These are phyloP conservation scores for Pentamera pediparva DNA, from an alignment of 53 echinoderm and acorn worm species.

Conservation along the genomic window DNA sequence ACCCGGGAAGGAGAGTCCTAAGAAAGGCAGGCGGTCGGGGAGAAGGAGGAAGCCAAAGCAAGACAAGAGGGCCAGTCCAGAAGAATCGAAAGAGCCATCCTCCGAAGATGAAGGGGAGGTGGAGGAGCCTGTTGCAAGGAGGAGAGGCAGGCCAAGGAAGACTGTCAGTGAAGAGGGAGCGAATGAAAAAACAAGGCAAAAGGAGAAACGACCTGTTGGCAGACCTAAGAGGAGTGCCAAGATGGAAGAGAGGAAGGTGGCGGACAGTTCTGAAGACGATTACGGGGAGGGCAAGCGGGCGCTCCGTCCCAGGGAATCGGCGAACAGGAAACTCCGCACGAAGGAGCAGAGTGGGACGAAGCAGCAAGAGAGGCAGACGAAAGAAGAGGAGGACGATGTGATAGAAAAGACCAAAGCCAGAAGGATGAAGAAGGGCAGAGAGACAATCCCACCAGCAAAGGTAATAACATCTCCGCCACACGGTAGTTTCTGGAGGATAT, in stretches of 20 bases:
- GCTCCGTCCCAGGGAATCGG: not conserved
- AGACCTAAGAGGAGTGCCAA: not conserved
- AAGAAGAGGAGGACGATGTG: conserved; percentile 14
- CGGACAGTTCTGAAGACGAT: not conserved
- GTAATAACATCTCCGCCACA: too few relatives aligned
- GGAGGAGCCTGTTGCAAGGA: not conserved
- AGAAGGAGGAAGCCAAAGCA: not conserved
- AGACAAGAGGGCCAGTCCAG: not conserved
- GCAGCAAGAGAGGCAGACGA: conserved; percentile 5
- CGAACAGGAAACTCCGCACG: too few relatives aligned
- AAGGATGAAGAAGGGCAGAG: too few relatives aligned
- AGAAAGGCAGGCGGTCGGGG: not conserved
- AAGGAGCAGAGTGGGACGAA: not conserved
- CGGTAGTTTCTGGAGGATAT: too few relatives aligned
- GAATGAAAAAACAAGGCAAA: not conserved
- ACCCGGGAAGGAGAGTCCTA: not conserved
- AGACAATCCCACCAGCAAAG: too few relatives aligned
- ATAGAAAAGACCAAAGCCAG: not conserved
- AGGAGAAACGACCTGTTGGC: not conserved
- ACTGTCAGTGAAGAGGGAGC: not conserved
- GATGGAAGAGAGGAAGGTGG: conserved; percentile 5
- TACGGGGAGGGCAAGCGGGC: not conserved
- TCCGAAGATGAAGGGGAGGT: not conserved
- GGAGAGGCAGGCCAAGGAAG: not conserved
- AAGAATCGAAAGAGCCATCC: not conserved